Conservation (phyloP, 1,140 invertebrate genomes). For the Matsumurasca onukii region DNA sequence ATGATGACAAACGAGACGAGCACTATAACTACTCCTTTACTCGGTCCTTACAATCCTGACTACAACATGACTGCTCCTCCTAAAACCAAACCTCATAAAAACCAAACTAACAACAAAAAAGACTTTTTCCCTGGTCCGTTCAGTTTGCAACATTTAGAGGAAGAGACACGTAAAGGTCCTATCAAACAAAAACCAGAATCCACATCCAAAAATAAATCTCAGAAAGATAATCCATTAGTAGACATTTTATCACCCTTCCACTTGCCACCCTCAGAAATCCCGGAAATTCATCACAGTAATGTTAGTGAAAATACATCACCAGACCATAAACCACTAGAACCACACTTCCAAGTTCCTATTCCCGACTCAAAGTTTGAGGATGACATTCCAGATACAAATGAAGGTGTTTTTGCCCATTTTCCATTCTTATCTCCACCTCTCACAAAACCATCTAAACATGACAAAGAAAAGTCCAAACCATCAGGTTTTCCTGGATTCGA, state of each 20-base stretch:
- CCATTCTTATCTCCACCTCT: conserved; percentile 13
- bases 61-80: neutral
- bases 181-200: conserved; percentile 17
- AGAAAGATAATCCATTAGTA: conserved; percentile 24
- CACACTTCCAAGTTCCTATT: neutral
- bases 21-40: conserved; percentile 30
- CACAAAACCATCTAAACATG: conserved; percentile 8
- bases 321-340: neutral
- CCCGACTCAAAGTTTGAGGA: conserved; percentile 27
- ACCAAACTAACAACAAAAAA: conserved; percentile 29
- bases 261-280: conserved; percentile 29
- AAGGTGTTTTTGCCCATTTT: conserved; percentile 16
- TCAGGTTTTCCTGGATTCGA: neutral
- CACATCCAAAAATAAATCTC: neutral
- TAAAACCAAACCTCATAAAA: conserved; percentile 30
- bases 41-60: conserved; percentile 39
- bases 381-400: conserved; percentile 20
- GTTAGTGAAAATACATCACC: neutral
- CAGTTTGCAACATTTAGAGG: conserved; percentile 27
- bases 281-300: conserved; percentile 19
- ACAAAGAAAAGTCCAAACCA: conserved; percentile 12
- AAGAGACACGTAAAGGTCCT: conserved; percentile 15
- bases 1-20: conserved; percentile 14
- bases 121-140: conserved; percentile 33
- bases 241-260: conserved; percentile 32